A percentile compares a stretch with the other conserved stretches of the same genome.
These are phyloP conservation scores for Spondyliosoma cantharus DNA, from an alignment of 2,797 vertebrate species.

Conservation along the genomic window DNA sequence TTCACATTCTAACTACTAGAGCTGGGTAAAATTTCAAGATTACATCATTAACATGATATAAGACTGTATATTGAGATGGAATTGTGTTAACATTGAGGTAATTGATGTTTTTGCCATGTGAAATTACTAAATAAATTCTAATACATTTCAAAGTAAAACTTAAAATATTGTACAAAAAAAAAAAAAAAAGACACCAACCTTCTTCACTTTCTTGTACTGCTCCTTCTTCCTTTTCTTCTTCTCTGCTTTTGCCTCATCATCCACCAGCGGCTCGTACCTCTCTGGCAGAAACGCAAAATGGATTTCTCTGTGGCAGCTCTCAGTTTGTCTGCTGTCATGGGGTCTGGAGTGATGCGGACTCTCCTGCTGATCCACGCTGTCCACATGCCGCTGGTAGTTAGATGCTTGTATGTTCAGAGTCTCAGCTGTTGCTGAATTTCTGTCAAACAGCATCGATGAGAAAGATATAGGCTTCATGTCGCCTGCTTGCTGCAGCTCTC, in stretches of 20 bases:
- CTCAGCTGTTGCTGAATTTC: conserved; percentile 32
- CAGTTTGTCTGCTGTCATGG: conserved; percentile 4
- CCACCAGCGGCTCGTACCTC: conserved; percentile 83
- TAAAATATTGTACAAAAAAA: not conserved
- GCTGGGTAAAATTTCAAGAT: no score
- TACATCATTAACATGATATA: no score
- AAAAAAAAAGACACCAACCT: conserved; percentile 80
- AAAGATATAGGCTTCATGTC: conserved; percentile 73
- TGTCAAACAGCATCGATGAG: conserved; percentile 57
- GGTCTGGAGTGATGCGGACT: not conserved
- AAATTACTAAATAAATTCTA: no score
- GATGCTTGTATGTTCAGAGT: conserved; percentile 6
- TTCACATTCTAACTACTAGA: not conserved
- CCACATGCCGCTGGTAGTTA: conserved; percentile 70
- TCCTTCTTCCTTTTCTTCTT: conserved; percentile 81
- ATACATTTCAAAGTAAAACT: no score
- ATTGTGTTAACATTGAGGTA: no score
- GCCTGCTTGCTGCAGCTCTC: conserved; percentile 23
- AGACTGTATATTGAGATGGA: no score
- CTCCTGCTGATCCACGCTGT: conserved; percentile 54
- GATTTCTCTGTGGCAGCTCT: conserved; percentile 65
- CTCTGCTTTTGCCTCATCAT: conserved; percentile 73
- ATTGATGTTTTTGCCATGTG: no score
- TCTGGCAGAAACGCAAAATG: conserved; percentile 83
- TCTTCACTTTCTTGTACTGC: conserved; percentile 87